Conservation (phyloP, 2,888 invertebrate genomes). For the Scaptomyza reducta region DNA sequence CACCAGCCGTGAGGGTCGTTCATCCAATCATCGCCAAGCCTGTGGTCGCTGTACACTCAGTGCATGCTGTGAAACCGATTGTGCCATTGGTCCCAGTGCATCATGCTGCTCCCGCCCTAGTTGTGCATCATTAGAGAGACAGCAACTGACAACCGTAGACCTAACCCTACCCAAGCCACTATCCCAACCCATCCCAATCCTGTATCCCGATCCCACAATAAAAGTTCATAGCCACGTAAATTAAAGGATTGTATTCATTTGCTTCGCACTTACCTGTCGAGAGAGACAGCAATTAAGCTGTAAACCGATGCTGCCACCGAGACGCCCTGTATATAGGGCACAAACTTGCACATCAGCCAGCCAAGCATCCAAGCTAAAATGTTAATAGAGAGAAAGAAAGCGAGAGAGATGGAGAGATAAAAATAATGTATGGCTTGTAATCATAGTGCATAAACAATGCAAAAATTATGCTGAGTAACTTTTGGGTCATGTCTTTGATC, state of each 20-base stretch:
- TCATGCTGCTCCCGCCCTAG: slow-evolving; percentile 80
- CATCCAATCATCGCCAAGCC: slow-evolving; percentile 77
- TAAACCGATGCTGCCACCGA: slow-evolving; percentile 98
- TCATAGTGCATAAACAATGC: slow-evolving; percentile 55
- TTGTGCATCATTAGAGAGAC: slow-evolving; percentile 79
- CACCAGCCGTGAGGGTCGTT: slow-evolving; percentile 78
- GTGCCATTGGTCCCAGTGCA: slow-evolving; percentile 81
- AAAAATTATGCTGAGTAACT: slow-evolving; percentile 72
- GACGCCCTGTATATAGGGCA: slow-evolving; percentile 97
- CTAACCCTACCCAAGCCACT: slow-evolving; percentile 9
- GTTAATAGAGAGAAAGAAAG: slow-evolving; percentile 60
- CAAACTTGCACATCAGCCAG: slow-evolving; percentile 97
- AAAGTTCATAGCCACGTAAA: slow-evolving; percentile 65
- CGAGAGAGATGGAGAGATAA: background rate
- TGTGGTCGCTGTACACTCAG: slow-evolving; percentile 65
- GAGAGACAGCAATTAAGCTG: slow-evolving; percentile 96
- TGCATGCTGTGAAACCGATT: slow-evolving; percentile 70
- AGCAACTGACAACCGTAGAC: background rate
- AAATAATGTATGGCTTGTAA: slow-evolving; percentile 12
- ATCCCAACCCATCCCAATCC: slow-evolving; percentile 10
- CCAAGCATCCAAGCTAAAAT: slow-evolving; percentile 96
- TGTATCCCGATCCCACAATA: slow-evolving; percentile 52
- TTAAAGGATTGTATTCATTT: slow-evolving; percentile 25
- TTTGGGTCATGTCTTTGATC: slow-evolving; percentile 55
- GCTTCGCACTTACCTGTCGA: slow-evolving; percentile 91